Percentiles rank a stretch among this genome's conserved stretches.
Evolutionary conservation across 2,113 vertebrate genomes (phyloP).

Genomic region (Xenopus tropicalis): DNA sequence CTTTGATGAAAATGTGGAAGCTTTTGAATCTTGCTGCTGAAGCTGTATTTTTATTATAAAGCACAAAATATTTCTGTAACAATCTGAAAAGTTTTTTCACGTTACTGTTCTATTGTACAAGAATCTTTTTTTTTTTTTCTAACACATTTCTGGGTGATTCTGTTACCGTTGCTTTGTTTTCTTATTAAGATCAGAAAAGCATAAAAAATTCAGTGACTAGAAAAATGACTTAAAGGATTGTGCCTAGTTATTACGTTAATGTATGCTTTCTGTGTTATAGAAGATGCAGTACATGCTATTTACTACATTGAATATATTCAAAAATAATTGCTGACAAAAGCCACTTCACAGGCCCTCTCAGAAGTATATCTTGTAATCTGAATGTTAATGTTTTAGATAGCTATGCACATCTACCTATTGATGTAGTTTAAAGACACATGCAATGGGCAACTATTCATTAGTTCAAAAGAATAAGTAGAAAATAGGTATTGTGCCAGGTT

Average conservation of each 20-base stretch:
- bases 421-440: slow-evolving; percentile 55
- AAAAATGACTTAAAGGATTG: slow-evolving; percentile 60
- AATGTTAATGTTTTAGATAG: slow-evolving; percentile 62
- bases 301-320: slow-evolving; percentile 63
- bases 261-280: slow-evolving; percentile 59
- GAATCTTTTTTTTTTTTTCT: slow-evolving; percentile 42
- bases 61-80: slow-evolving; percentile 8
- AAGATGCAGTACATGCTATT: slow-evolving; percentile 58
- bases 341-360: slow-evolving; percentile 59
- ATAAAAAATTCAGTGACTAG: slow-evolving; percentile 60
- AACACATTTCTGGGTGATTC: slow-evolving; percentile 50
- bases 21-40: too few relatives aligned
- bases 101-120: slow-evolving; percentile 50
- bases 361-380: slow-evolving; percentile 60
- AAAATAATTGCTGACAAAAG: slow-evolving; percentile 67
- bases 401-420: slow-evolving; percentile 55
- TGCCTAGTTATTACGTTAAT: slow-evolving; percentile 64
- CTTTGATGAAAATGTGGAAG: too few relatives aligned
- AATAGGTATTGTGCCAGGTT: slow-evolving; percentile 16
- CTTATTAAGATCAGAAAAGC: slow-evolving; percentile 60
- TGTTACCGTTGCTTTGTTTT: slow-evolving; percentile 64
- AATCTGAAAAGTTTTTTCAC: slow-evolving; percentile 38
- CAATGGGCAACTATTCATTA: slow-evolving; percentile 50
- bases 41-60: too few relatives aligned
- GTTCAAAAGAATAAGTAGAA: slow-evolving; percentile 35